Conservation (phyloP, 2,888 invertebrate species). For the Xestia ashworthii region DNA sequence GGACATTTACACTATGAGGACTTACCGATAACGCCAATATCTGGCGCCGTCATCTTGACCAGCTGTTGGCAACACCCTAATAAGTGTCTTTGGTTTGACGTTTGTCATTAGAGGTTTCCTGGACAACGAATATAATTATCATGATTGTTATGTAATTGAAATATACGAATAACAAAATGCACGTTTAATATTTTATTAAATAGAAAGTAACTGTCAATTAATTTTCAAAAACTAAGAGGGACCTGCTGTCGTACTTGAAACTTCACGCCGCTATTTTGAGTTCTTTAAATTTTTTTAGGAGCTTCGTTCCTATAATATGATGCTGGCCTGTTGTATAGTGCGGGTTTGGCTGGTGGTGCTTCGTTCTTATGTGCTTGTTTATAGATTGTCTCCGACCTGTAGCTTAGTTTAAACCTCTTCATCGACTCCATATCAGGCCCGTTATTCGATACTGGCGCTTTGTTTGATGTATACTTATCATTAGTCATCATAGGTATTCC, state of each 20-base stretch:
- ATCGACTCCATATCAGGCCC: neutral
- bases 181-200: too few relatives aligned
- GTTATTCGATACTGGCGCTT: neutral
- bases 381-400: neutral
- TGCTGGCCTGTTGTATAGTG: neutral
- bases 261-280: neutral
- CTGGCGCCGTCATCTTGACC: too few relatives aligned
- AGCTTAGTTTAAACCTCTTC: neutral
- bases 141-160: too few relatives aligned
- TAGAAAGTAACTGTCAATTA: too few relatives aligned
- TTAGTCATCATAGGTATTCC: neutral
- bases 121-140: too few relatives aligned
- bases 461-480: neutral
- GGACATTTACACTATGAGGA: too few relatives aligned
- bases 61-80: too few relatives aligned
- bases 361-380: neutral
- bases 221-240: constrained; percentile 11
- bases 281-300: neutral
- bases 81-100: too few relatives aligned
- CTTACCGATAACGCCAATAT: too few relatives aligned
- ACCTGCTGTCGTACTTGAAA: constrained; percentile 12
- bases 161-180: too few relatives aligned
- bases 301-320: neutral
- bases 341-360: neutral
- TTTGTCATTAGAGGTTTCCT: too few relatives aligned